These are phyloP conservation scores for Corydoras maculifer DNA, from an alignment of 2,113 vertebrate species.

Conservation along the genomic window DNA sequence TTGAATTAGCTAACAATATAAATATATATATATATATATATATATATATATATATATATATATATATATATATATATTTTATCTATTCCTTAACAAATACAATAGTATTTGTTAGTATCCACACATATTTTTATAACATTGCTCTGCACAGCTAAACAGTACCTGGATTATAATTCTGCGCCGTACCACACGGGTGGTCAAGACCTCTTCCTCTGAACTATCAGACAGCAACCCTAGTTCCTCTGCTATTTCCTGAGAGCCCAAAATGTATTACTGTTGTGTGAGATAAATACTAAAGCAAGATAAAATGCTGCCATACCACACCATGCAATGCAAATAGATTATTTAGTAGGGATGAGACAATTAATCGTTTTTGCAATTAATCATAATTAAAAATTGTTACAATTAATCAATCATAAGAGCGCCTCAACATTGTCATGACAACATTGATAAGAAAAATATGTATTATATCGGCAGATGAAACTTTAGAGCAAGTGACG, in stretches of 20 bases:
- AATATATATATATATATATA: too few species aligned
- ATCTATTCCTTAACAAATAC: too few species aligned
- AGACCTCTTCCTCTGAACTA: slow-evolving; percentile 89
- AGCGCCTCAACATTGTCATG: too few species aligned
- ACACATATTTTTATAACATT: neutral
- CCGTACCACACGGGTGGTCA: slow-evolving; percentile 91
- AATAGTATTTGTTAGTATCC: too few species aligned
- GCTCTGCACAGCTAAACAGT: slow-evolving; percentile 47
- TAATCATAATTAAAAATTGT: neutral
- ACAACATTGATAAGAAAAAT: too few species aligned
- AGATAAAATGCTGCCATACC: neutral
- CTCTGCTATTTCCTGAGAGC: slow-evolving; percentile 81
- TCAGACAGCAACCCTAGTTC: slow-evolving; percentile 83
- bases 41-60: too few species aligned
- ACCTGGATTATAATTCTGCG: slow-evolving; percentile 96
- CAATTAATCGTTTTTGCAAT: neutral
- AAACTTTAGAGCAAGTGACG: too few species aligned
- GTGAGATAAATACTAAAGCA: slow-evolving; percentile 18
- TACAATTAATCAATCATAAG: too few species aligned
- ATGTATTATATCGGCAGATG: too few species aligned
- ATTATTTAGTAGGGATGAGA: neutral
- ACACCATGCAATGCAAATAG: slow-evolving; percentile 28
- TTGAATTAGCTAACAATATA: too few species aligned
- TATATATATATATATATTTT: too few species aligned
- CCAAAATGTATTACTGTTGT: slow-evolving; percentile 63